These are phyloP conservation scores for Hafferia zeledoni DNA, from an alignment of 2,797 vertebrate species.

Conservation along the genomic window DNA sequence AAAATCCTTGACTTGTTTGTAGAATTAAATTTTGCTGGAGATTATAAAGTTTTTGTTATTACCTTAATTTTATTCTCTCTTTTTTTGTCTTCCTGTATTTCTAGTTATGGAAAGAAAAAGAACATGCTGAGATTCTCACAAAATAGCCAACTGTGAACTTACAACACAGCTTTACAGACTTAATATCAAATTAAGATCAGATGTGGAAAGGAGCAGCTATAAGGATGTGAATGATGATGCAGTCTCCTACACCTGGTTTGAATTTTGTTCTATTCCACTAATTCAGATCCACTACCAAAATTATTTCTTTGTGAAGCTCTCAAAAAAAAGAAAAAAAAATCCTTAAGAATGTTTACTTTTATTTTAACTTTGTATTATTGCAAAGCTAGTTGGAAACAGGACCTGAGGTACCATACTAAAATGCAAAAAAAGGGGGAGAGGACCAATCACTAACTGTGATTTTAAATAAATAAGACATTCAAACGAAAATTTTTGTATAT, in stretches of 20 bases:
- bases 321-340: neutral
- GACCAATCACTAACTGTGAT: neutral
- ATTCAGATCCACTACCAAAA: neutral
- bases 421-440: neutral
- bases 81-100: neutral
- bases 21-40: neutral
- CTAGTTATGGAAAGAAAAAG: neutral
- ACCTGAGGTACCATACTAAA: neutral
- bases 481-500: neutral
- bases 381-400: neutral
- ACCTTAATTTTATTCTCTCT: neutral
- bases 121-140: neutral
- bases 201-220: neutral
- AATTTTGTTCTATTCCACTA: constrained; percentile 12
- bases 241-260: constrained; percentile 29
- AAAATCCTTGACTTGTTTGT: neutral
- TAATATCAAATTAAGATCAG: constrained; percentile 28
- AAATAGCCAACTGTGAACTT: neutral
- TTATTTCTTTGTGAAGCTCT: neutral
- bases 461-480: neutral
- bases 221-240: neutral
- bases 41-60: neutral
- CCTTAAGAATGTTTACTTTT: neutral
- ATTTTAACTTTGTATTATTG: neutral
- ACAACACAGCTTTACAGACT: neutral